Conservation (phyloP, 2,888 invertebrate species). For the Pyrgus malvae region DNA sequence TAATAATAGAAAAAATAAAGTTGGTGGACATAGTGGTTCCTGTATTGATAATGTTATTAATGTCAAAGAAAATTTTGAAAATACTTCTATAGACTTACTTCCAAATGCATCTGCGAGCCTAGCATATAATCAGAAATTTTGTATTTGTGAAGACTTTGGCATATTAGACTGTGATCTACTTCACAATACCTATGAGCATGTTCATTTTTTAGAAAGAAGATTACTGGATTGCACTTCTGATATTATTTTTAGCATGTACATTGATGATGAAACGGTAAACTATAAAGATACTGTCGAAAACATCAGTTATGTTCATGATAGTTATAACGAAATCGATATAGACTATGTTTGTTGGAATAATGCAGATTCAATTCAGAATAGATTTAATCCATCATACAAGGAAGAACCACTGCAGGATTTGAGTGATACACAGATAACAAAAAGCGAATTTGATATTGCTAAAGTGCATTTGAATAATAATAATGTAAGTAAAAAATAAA, state of each 20-base stretch:
- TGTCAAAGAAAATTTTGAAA: neutral
- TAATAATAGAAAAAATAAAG: slow-evolving; percentile 36
- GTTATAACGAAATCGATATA: slow-evolving; percentile 5
- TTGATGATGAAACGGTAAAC: slow-evolving; percentile 37
- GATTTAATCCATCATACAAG: slow-evolving; percentile 1
- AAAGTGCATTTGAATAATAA: too few species aligned
- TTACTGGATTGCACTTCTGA: slow-evolving; percentile 41
- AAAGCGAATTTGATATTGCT: too few species aligned
- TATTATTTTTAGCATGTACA: slow-evolving; percentile 54
- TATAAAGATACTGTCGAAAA: neutral
- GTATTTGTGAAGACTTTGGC: slow-evolving; percentile 67
- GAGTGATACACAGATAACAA: too few species aligned
- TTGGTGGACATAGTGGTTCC: neutral
- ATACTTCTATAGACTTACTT: neutral
- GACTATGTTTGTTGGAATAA: slow-evolving; percentile 19
- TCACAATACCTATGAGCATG: slow-evolving; percentile 52
- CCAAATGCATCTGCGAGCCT: neutral
- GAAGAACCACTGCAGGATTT: too few species aligned
- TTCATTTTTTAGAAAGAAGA: slow-evolving; percentile 56
- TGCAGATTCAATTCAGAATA: neutral
- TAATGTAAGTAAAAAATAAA: too few species aligned
- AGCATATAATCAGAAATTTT: slow-evolving; percentile 41
- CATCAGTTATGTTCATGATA: neutral
- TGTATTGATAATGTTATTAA: neutral
- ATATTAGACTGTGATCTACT: slow-evolving; percentile 45